These are phyloP conservation scores for Hippolais icterina DNA, from an alignment of 2,113 vertebrate species.

Conservation along the genomic window DNA sequence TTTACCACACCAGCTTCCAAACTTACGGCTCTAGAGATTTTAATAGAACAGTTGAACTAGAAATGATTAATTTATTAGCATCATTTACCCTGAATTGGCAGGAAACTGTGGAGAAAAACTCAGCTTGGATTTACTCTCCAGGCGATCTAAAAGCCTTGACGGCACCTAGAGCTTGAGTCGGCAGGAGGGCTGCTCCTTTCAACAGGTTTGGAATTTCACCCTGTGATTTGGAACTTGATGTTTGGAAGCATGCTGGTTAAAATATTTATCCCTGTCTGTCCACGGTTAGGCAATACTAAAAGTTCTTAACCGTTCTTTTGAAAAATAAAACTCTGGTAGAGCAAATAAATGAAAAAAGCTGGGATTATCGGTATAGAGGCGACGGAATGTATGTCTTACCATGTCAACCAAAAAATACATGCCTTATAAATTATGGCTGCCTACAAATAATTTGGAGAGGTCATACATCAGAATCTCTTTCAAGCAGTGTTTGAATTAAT, in stretches of 20 bases:
- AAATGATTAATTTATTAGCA: neutral
- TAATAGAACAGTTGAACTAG: neutral
- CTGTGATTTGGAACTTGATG: neutral
- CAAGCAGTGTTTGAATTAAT: neutral
- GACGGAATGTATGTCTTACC: neutral
- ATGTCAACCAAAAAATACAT: neutral
- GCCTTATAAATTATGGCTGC: neutral
- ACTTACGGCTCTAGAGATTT: neutral
- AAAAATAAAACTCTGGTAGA: neutral
- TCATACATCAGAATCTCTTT: neutral
- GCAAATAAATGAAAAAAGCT: neutral
- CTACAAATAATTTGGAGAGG: neutral
- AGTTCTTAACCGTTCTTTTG: neutral
- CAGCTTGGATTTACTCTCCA: neutral
- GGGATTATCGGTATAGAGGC: neutral
- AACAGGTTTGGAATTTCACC: neutral
- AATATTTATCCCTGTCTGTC: neutral
- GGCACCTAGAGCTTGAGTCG: rapidly evolving
- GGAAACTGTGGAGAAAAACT: neutral
- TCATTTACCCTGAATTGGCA: neutral
- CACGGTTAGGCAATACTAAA: neutral
- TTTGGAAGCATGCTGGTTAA: neutral
- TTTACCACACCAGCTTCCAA: neutral
- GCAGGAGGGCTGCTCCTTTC: neutral
- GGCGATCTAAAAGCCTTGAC: neutral